Evolutionary conservation across 2,888 invertebrate genomes (phyloP).

Genomic region (Thereva unica): DNA sequence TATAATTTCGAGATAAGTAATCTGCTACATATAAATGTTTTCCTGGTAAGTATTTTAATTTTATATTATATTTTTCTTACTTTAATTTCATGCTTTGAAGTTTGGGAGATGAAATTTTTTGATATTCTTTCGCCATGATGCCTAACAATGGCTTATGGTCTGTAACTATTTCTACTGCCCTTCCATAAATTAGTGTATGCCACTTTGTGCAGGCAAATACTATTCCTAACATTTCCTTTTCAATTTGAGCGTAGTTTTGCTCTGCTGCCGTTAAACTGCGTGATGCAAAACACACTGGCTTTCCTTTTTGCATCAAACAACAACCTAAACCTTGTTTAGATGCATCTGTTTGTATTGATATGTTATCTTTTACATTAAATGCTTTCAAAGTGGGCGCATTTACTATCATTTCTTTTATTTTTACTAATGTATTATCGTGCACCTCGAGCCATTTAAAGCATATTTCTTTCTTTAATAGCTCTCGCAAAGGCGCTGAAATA

Average conservation of each 20-base stretch:
- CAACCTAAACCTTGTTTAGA: conserved; percentile 41
- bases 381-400: conserved; percentile 23
- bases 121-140: conserved; percentile 39
- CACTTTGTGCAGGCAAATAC: conserved; percentile 44
- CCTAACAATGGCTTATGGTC: conserved; percentile 41
- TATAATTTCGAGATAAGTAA: too few species aligned
- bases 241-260: conserved; percentile 38
- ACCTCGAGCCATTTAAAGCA: conserved; percentile 27
- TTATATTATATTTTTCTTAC: conserved; percentile 43
- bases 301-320: conserved; percentile 41
- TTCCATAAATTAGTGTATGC: conserved; percentile 44
- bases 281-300: conserved; percentile 39
- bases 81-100: conserved; percentile 44
- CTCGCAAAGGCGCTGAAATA: conserved; percentile 34
- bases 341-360: conserved; percentile 40
- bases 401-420: conserved; percentile 34
- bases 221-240: conserved; percentile 42
- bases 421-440: conserved; percentile 23
- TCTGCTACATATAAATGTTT: conserved; percentile 43
- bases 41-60: conserved; percentile 44
- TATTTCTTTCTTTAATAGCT: conserved; percentile 33
- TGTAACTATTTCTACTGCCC: conserved; percentile 35
- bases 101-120: conserved; percentile 42
- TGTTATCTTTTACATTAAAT: conserved; percentile 22
- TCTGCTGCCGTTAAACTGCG: conserved; percentile 39